Conservation (phyloP, 2,888 invertebrate species). For the Arrhopalites spinosus region DNA sequence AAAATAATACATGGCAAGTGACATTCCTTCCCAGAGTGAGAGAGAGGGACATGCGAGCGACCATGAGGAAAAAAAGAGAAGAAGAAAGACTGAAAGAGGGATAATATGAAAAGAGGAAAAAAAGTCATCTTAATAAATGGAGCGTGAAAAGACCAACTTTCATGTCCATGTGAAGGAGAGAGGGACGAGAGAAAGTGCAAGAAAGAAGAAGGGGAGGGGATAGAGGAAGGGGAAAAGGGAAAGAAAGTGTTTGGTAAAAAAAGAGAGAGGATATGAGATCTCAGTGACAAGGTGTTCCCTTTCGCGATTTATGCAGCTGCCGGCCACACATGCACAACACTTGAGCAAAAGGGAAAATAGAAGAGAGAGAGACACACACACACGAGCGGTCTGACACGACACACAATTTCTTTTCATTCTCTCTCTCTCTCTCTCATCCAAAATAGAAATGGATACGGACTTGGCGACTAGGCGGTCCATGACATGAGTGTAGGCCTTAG, state of each 20-base stretch:
- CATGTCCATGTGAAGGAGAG: conserved; percentile 1
- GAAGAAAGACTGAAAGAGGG: conserved; percentile 20
- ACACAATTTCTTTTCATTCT: conserved; percentile 21
- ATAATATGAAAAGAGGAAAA: conserved; percentile 41
- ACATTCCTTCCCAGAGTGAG: conserved; percentile 2
- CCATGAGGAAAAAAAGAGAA: conserved; percentile 17
- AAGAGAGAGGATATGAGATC: conserved; percentile 48
- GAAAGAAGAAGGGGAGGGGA: neutral
- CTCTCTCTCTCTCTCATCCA: neutral
- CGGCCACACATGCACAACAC: conserved; percentile 43
- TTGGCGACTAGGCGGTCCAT: too few relatives aligned
- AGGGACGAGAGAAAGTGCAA: neutral
- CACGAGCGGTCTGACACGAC: conserved; percentile 15
- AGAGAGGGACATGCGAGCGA: conserved; percentile 14
- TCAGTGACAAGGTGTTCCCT: conserved; percentile 48
- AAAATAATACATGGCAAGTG: too few relatives aligned
- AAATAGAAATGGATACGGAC: too few relatives aligned
- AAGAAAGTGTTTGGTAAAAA: conserved; percentile 33
- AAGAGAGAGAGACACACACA: neutral
- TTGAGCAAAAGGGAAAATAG: conserved; percentile 5
- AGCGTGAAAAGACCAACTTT: conserved; percentile 49
- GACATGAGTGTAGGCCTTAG: neutral
- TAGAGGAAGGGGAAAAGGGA: conserved; percentile 18
- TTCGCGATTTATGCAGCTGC: conserved; percentile 47
- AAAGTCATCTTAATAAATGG: conserved; percentile 55